These are phyloP conservation scores for Pandion haliaetus DNA, from an alignment of 2,113 vertebrate genomes.

Conservation along the genomic window DNA sequence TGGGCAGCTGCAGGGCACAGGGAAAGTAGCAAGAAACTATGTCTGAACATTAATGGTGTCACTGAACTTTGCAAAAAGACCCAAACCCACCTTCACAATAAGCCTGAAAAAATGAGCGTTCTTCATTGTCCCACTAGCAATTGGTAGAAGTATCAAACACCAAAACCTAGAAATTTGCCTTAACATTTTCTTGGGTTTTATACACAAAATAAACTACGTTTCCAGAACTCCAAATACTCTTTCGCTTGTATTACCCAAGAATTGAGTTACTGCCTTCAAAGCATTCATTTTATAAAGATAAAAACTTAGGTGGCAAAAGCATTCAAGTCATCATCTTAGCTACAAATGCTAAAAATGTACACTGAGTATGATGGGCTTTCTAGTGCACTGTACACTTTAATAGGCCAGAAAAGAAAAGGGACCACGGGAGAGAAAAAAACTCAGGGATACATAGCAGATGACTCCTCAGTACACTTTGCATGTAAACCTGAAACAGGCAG, in stretches of 20 bases:
- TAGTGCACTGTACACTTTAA: not conserved
- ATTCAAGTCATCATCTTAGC: not conserved
- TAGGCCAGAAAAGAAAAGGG: not conserved
- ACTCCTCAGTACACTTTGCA: not conserved
- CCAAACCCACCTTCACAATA: not conserved
- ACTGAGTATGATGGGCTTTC: not conserved
- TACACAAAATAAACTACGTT: not conserved
- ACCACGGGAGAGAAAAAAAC: not conserved
- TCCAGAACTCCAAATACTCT: not conserved
- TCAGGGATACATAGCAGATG: not conserved
- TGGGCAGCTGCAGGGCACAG: constrained; percentile 84
- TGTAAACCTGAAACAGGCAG: not conserved
- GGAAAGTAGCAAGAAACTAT: not conserved
- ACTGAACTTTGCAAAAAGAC: not conserved
- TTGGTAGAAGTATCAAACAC: not conserved
- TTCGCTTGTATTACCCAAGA: not conserved
- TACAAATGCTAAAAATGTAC: not conserved
- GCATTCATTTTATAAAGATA: not conserved
- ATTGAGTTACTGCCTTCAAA: not conserved
- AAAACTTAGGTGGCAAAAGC: not conserved
- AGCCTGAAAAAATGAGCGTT: not conserved
- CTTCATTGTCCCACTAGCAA: not conserved
- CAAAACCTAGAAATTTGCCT: not conserved
- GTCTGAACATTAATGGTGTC: not conserved
- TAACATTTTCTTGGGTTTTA: not conserved